Evolutionary conservation across 2,888 invertebrate species (phyloP), one percentile per base, ranked within the genome.

Genomic region (Isotomurus palustris): DNA sequence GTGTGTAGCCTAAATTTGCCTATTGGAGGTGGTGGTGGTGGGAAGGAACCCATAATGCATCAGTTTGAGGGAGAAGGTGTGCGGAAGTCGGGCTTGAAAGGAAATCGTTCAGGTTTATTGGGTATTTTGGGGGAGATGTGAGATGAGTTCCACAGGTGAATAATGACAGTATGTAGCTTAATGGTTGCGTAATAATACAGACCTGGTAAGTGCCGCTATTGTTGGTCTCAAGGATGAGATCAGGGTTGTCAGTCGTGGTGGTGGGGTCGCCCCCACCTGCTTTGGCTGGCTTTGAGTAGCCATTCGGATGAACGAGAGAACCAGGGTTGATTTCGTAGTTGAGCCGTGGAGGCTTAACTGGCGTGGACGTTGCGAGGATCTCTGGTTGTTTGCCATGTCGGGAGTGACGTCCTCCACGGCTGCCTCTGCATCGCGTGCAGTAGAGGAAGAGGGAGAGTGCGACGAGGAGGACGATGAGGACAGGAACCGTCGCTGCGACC

Each of bases 401-500:
- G 58, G 58, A 58, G n/a, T n/a, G n/a, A 8, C 12, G 22, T 12
- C 28, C 3, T 24, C 32, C 47, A 35, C 24, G 25, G 59, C 53
- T 60, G 49, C 53, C 57, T 38, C 54, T 59, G 50, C 60, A 53
- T 40, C 88, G 80, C 45, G 88, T 80, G 69, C 90, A 81, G 8
- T 29, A 28, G 4, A 47, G 28, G 52, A 70, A 67, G 56, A 89
- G 79, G 68, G 88, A 84, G 61, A 88, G 52, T 38, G 61, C 60
- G 17, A 60, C 62, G 32, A 63, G 62, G 44, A 72, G 60, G 35
- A 72, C 56, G 51, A 72, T 62, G 56, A 72, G 60, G 44, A 72
- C 63, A 36, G 67, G 62, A 44, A 71, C 58, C 43, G 72, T 63
- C 21, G 71, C 71, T 19, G 71, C 60, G 43, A 68, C 66, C 54